Evolutionary conservation across 2,888 invertebrate genomes (phyloP).

Genomic region (Drosophila cognata): DNA sequence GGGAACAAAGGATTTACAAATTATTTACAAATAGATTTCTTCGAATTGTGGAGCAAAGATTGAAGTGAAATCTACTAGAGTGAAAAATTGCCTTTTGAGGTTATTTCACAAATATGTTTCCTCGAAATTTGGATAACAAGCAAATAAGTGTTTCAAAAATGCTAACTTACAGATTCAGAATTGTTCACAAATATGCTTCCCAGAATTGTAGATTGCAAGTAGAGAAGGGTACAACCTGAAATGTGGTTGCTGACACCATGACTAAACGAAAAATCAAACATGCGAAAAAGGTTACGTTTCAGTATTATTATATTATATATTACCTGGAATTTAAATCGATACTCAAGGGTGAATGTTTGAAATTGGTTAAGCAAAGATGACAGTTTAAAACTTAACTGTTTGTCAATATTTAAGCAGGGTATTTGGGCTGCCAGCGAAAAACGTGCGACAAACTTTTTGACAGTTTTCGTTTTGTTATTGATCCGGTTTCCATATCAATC

Average conservation of each 20-base stretch:
- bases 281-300: neutral
- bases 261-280: neutral
- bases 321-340: neutral
- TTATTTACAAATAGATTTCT: neutral
- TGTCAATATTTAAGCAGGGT: conserved; percentile 2
- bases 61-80: neutral
- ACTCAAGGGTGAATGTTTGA: neutral
- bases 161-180: neutral
- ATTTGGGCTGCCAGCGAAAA: neutral
- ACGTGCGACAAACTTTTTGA: conserved; percentile 3
- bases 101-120: neutral
- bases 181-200: neutral
- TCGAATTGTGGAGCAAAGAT: neutral
- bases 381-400: neutral
- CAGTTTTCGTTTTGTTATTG: conserved; percentile 34
- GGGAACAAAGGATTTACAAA: neutral
- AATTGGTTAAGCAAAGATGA: neutral
- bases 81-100: neutral
- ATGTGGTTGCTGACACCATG: neutral
- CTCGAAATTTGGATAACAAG: neutral
- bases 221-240: neutral
- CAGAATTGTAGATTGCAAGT: neutral
- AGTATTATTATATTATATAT: neutral
- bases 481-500: conserved; percentile 31
- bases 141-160: neutral